Conservation (phyloP, 1,140 invertebrate species). For the Sitophilus oryzae region DNA sequence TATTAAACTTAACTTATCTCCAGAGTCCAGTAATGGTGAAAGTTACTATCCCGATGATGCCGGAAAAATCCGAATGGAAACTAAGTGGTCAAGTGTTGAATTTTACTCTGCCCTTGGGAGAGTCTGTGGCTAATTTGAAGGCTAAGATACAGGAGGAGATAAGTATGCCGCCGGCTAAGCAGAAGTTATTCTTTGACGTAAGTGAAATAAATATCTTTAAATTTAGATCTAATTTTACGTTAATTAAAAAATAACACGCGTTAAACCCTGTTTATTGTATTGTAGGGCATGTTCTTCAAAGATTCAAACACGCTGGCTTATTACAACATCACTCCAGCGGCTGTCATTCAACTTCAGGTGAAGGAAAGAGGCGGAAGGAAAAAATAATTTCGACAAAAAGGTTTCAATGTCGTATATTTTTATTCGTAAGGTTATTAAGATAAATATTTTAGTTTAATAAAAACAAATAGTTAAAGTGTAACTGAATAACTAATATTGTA, state of each 20-base stretch:
- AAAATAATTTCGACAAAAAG: constrained; percentile 63
- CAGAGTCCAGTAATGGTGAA: constrained; percentile 68
- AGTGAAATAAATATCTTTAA: constrained; percentile 20
- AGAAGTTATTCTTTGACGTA: constrained; percentile 90
- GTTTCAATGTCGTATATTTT: too few species aligned
- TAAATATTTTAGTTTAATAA: too few species aligned
- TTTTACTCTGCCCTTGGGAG: constrained; percentile 72
- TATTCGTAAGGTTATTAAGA: too few species aligned
- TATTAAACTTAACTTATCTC: neutral
- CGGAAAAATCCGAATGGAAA: constrained; percentile 93
- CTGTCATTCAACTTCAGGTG: constrained; percentile 80
- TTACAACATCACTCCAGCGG: constrained; percentile 86
- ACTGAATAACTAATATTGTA: too few species aligned
- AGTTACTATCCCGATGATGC: constrained; percentile 71
- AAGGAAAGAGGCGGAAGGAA: constrained; percentile 98
- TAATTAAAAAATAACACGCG: too few species aligned
- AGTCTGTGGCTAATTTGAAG: constrained; percentile 82
- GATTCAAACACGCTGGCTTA: constrained; percentile 92
- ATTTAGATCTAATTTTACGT: too few species aligned
- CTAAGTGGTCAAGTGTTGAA: constrained; percentile 86
- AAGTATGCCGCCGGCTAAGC: constrained; percentile 94
- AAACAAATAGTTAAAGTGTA: too few species aligned
- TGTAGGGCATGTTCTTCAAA: constrained; percentile 95
- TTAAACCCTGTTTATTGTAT: constrained; percentile 26
- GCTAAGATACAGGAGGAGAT: constrained; percentile 82